phyloP scores from a whole-genome alignment of 2,888 invertebrate species.

The Tanypteryx hageni region DNA sequence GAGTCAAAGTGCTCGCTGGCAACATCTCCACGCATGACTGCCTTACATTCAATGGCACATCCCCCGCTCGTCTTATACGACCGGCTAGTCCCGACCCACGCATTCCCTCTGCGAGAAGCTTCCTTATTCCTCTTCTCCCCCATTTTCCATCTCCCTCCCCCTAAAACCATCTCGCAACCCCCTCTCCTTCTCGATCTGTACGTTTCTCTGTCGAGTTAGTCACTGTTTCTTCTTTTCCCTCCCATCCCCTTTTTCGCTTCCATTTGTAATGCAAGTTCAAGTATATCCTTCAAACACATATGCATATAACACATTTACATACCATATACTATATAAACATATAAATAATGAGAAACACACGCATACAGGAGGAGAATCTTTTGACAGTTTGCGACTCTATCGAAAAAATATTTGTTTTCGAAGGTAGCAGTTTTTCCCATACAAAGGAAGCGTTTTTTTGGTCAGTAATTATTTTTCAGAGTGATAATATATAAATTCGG shows the following conservation, averaged over 20 bases:
- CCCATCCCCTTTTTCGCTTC: background rate
- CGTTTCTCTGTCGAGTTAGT: background rate
- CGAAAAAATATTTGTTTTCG: background rate
- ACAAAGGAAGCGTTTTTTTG: background rate
- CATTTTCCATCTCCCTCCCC: background rate
- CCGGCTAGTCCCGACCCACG: background rate
- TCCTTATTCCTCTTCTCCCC: background rate
- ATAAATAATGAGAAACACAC: background rate
- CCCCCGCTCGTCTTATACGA: background rate
- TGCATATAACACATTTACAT: too few relatives aligned
- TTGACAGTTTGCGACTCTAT: background rate
- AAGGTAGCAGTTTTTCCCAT: background rate
- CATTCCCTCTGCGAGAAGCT: background rate
- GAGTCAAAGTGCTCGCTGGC: slow-evolving; percentile 21
- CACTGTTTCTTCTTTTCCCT: background rate
- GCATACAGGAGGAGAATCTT: background rate
- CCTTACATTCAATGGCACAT: slow-evolving; percentile 13
- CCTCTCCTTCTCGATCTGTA: background rate
- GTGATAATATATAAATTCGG: background rate
- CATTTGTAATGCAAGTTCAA: background rate
- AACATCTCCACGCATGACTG: slow-evolving; percentile 35
- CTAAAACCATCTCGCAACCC: background rate
- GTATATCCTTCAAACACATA: too few relatives aligned
- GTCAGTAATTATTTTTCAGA: background rate
- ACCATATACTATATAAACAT: background rate